Base-by-base conservation (phyloP, 2,888 invertebrate species). In the Hipparchia semele region DNA sequence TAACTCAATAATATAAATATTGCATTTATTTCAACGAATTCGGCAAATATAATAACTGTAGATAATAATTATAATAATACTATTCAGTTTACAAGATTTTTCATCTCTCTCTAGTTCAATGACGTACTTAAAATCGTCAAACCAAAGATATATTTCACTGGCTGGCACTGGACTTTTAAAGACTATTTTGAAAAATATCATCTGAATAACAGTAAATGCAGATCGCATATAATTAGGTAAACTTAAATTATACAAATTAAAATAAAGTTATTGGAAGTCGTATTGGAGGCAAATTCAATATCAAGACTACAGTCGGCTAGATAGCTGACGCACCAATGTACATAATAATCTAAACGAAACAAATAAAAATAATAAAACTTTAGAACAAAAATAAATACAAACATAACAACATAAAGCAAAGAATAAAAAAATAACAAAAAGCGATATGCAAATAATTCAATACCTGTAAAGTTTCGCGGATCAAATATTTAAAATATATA, bases 21-120 rank as follows among this genome's bases (percentile, higher is more conserved):
- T 94, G 91, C 90, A 92, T 94, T 94, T 94, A 94, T 94, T 94
- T 94, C 91, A 94, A 94, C 92, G 90, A 93, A 92, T 94, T 92
- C 90, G 90, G 92, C 90, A 90, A 93, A 92, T 93, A 92, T 88
- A 92, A 93, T 92, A 92, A 92, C 90, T 91, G 91, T 91, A 90
- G 89, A 91, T 91, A 90, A 92, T 92, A 91, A 92, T 91, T 90
- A 91, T 91, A 92, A 92, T 94, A 92, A 92, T 92, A 94, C 90
- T 93, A 91, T 90, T 90, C 89, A 90, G 90, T 91, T 91, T 91
- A 90, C 89, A 92, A 90, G 90, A 90, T 86, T 90, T 88, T 87
- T 82, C 84, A 88, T 88, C 87, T 89, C 87, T 89, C 79, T 86
- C 80, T 85, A 84, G 82, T 82, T 83, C 81, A 84, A 83, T 86